These are phyloP conservation scores for Melanotaenia nigrans DNA, from an alignment of 2,797 vertebrate species.

Conservation along the genomic window DNA sequence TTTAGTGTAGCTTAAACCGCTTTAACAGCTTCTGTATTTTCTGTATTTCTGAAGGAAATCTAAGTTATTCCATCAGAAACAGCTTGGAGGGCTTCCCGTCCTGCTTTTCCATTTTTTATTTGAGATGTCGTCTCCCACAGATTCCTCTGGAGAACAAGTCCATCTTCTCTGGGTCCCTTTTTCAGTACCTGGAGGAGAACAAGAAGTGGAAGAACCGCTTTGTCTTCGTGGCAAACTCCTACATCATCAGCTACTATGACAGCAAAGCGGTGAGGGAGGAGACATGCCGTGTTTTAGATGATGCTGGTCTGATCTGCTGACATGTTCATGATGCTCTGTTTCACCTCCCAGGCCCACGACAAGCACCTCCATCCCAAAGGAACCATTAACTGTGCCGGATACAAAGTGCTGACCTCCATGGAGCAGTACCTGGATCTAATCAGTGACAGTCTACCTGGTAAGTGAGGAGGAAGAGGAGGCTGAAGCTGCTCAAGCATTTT, in stretches of 20 bases:
- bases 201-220: slow-evolving; percentile 96
- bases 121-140: slow-evolving; percentile 65
- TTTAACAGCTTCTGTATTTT: no score
- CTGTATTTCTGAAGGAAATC: no score
- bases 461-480: slow-evolving; percentile 26
- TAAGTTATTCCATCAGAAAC: no score
- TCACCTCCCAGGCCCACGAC: slow-evolving; percentile 85
- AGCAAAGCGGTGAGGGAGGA: slow-evolving; percentile 86
- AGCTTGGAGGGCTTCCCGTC: neutral
- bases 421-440: slow-evolving; percentile 92
- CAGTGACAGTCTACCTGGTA: slow-evolving; percentile 89
- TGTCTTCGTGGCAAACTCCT: slow-evolving; percentile 90
- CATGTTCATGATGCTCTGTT: neutral
- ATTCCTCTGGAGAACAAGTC: slow-evolving; percentile 87
- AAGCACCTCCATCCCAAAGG: slow-evolving; percentile 85
- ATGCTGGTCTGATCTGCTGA: neutral
- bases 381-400: slow-evolving; percentile 90
- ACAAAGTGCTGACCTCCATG: slow-evolving; percentile 90
- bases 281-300: neutral
- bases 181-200: slow-evolving; percentile 93
- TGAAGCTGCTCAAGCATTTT: neutral
- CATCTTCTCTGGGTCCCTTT: slow-evolving; percentile 93
- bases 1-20: no score
- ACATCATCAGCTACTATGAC: slow-evolving; percentile 88
- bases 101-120: neutral